Evolutionary conservation across 1,140 invertebrate genomes (phyloP), one percentile per base, ranked within the genome.

Genomic region (Drosophila burlai): DNA sequence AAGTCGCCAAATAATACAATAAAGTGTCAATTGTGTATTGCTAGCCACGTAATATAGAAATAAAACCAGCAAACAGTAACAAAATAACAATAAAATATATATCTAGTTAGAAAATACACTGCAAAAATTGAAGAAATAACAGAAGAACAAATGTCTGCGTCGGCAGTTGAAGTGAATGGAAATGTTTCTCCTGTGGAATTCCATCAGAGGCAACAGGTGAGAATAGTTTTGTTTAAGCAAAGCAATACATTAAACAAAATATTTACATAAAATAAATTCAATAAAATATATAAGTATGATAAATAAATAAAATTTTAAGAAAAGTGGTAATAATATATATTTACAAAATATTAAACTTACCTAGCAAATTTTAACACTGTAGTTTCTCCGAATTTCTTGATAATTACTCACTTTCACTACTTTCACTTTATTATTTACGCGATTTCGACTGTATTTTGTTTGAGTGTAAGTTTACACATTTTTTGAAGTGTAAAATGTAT

Each of bases 131-230:
- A 61, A 60, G 16, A 52, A 24, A 49, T 60, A 72, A 40, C 36
- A 29, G 18, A 60, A 29, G 18, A 65, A 58, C 57, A 65, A 78
- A 89, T 89, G 84, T 90, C 84, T 38, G 81, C 71, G 71, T 58
- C 71, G 46, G 71, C 81, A 60, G 78, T 89, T 67, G 84, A 89
- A 47, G 50, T 90, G 16, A 89, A 81, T 81, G 81, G 81, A 66
- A 90, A 59, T 74, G 81, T 75, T 66, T 78, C 84, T 34, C 58
- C 63, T 2, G 73, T 81, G 81, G 84, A 89, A 58, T 89, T 89
- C 54, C 85, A 75, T 64, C 81, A 83, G 46, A 75, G 63, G 81
- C 81, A 84, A 84, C 81, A 89, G 85, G 84, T 89, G 43, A 89
- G 81, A 60, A 11, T 1, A 40, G 38, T 40, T 16, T 40, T 16